These are phyloP conservation scores for Aleiodes sp. DNA, from an alignment of 1,140 invertebrate genomes.

Conservation along the genomic window DNA sequence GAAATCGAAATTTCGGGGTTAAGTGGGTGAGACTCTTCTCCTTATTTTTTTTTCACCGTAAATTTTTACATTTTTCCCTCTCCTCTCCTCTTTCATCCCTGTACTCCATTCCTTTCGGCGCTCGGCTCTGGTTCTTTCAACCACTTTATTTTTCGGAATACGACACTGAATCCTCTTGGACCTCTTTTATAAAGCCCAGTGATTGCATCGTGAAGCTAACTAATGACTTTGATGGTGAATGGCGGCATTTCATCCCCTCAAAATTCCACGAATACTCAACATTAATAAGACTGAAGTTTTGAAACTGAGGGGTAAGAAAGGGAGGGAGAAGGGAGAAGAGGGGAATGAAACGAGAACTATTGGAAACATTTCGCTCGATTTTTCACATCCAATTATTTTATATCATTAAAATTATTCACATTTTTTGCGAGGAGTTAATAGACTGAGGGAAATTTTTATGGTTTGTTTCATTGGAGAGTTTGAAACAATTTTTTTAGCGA, in stretches of 20 bases:
- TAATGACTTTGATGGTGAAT: constrained; percentile 22
- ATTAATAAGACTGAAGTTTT: constrained; percentile 22
- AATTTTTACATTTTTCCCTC: constrained; percentile 30
- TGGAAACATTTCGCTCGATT: too few relatives aligned
- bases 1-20: constrained; percentile 66
- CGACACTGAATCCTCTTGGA: background rate
- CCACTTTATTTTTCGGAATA: background rate
- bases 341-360: too few relatives aligned
- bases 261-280: constrained; percentile 20
- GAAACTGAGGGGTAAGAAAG: too few relatives aligned
- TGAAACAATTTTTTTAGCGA: too few relatives aligned
- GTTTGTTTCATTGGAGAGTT: too few relatives aligned
- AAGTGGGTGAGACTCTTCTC: constrained; percentile 47
- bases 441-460: too few relatives aligned
- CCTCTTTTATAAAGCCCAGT: too few relatives aligned
- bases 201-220: constrained; percentile 28
- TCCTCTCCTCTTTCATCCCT: background rate
- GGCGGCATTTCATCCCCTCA: background rate
- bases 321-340: too few relatives aligned
- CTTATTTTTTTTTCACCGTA: constrained; percentile 19
- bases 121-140: background rate
- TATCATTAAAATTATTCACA: too few relatives aligned
- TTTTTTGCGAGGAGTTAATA: too few relatives aligned
- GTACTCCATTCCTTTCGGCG: background rate
- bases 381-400: too few relatives aligned